Evolutionary conservation across 2,113 vertebrate genomes (phyloP).

Genomic region (Thryonomys swinderianus): DNA sequence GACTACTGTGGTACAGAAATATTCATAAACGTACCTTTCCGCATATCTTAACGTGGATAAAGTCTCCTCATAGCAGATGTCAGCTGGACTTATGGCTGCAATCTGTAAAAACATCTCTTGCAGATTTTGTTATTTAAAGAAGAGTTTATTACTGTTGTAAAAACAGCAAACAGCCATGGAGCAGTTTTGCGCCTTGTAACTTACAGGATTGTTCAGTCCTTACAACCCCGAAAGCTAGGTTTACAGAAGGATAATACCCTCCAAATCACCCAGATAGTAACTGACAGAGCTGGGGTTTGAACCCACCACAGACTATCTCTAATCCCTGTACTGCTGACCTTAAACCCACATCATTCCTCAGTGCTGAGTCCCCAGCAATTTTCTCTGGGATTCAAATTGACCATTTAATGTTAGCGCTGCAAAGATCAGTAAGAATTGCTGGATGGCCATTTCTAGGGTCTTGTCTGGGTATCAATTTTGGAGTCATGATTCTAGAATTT

Average conservation of each 20-base stretch:
- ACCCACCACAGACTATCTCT: not conserved
- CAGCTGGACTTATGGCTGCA: slow-evolving; percentile 92
- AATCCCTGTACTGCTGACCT: not conserved
- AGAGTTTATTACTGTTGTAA: not conserved
- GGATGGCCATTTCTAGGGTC: not conserved
- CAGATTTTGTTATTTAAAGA: not conserved
- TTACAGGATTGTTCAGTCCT: not conserved
- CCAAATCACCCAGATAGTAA: too few species aligned
- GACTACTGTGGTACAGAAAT: not conserved
- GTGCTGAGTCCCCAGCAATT: accelerated
- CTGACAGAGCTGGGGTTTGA: not conserved
- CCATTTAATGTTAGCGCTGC: too few species aligned
- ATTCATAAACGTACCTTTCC: slow-evolving; percentile 86
- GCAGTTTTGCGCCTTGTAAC: not conserved
- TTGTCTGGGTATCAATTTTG: not conserved
- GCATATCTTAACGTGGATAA: slow-evolving; percentile 92
- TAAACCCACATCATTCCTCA: accelerated
- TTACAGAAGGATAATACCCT: not conserved
- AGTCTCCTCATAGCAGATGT: slow-evolving; percentile 93
- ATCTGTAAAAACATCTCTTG: slow-evolving; percentile 83
- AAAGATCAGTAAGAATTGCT: not conserved
- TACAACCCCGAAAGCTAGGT: not conserved
- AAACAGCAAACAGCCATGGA: not conserved
- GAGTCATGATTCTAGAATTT: not conserved
- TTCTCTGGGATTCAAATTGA: not conserved